Base-by-base conservation (phyloP, 2,797 vertebrate genomes). In the Euphonia xanthogaster region DNA sequence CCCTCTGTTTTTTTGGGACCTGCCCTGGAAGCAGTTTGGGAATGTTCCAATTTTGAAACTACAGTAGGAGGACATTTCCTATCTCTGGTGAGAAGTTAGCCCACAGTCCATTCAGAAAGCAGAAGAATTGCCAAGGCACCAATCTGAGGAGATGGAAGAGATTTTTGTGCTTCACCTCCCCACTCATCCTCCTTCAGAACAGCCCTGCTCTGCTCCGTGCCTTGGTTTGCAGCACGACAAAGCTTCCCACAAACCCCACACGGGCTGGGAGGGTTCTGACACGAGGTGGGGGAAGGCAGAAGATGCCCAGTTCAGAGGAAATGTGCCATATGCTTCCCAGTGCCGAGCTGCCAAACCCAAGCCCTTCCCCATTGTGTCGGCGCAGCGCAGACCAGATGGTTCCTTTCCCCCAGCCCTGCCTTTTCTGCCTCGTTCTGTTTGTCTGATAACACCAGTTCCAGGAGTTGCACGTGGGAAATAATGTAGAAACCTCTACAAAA, bases 401-500 rank as follows among this genome's bases (percentile, higher is more conserved):
- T 54, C 27, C 18, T 44, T 48, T 91, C 75, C 71, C 83, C 79
- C 14, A 1, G 9, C 14, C 6, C 45, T 33, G 55, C 30, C 65
- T 90, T 14, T 44, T 39, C 68, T 74, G 45, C 2, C 14, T 73
- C 30, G 1, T 47, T 14, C 65, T 71, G 18, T 24, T 62, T 40
- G 39, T 22, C 51, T 60, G 51, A 8, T 47, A 21, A 18, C 18
- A 10, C 55, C 79, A 19, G 35, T 9, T 16, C 44, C 21, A 2
- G 2, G 37, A 58, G 33, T 13, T 88, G 23, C 58, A 45, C 3
- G 1, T 27, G 23, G 60, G 35, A 60, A 70, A 37, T 20, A 1
- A 4, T 13, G 19, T 3, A 4, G 12, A 47, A 62, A 62, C 28
- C 48, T 19, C 25, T 2, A 0, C n/a, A 6, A 1, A 22, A 1